Conservation (phyloP, 2,113 vertebrate species). For the Eubucco bourcierii region DNA sequence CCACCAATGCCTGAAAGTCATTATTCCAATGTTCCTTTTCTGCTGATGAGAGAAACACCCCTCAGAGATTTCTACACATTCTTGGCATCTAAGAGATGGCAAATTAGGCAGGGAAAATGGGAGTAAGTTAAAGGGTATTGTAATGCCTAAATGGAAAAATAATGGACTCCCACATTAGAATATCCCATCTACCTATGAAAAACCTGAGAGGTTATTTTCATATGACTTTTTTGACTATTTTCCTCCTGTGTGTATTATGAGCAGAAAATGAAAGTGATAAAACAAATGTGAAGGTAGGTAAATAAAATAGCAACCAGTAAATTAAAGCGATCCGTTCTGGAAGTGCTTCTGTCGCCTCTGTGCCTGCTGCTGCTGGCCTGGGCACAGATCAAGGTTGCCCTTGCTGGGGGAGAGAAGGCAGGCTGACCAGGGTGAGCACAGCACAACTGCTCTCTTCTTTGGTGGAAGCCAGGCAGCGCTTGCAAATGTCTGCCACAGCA, state of each 20-base stretch:
- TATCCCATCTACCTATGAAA: not conserved
- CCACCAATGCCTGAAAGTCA: conserved; percentile 65
- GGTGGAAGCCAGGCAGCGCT: not conserved
- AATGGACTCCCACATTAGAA: conserved; percentile 43
- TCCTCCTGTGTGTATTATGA: not conserved
- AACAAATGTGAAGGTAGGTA: not conserved
- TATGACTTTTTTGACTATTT: not conserved
- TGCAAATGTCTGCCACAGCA: not conserved
- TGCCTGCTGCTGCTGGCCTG: not conserved
- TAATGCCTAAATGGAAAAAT: conserved; percentile 59
- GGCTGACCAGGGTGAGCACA: not conserved
- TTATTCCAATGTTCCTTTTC: conserved; percentile 56
- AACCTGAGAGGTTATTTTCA: conserved; percentile 32
- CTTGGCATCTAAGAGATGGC: conserved; percentile 50
- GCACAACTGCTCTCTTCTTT: not conserved
- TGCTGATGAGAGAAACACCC: conserved; percentile 52
- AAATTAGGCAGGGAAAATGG: conserved; percentile 66
- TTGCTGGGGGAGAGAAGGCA: not conserved
- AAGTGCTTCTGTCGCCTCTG: not conserved
- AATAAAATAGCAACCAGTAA: not conserved
- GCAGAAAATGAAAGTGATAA: conserved; percentile 7
- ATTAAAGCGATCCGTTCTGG: not conserved
- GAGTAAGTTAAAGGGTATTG: conserved; percentile 55
- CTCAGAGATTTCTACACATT: conserved; percentile 34
- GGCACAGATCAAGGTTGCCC: not conserved